Evolutionary conservation across 2,113 vertebrate genomes (phyloP).

Genomic region (Hippocampus mohnikei): DNA sequence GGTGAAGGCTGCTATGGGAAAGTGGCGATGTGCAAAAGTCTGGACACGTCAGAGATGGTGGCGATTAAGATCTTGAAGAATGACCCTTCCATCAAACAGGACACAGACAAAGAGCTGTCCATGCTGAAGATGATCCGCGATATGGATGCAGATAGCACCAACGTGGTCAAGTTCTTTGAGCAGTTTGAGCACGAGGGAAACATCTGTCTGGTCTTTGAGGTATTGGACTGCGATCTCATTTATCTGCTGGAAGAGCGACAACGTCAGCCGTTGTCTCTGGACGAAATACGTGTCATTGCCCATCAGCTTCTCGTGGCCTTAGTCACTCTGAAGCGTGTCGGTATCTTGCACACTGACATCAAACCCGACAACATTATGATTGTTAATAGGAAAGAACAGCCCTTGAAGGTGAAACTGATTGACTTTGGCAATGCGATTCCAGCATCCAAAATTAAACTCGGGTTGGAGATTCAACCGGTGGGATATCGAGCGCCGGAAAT

Average conservation of each 20-base stretch:
- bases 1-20: slow-evolving; percentile 8
- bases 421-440: slow-evolving; percentile 5
- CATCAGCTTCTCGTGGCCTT: slow-evolving; percentile 9
- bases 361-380: slow-evolving; percentile 15
- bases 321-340: slow-evolving; percentile 1
- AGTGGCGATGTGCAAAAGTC: slow-evolving; percentile 6
- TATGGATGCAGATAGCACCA: neutral
- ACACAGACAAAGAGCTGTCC: slow-evolving; percentile 1
- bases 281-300: slow-evolving; percentile 6
- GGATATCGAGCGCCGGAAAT: slow-evolving; percentile 9
- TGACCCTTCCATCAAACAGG: neutral
- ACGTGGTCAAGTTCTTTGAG: slow-evolving; percentile 7
- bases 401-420: slow-evolving; percentile 5
- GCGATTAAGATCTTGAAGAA: slow-evolving; percentile 13
- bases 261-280: neutral
- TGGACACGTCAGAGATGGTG: neutral
- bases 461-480: slow-evolving; percentile 4
- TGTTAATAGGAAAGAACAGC: slow-evolving; percentile 10
- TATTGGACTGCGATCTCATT: slow-evolving; percentile 7
- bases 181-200: slow-evolving; percentile 7
- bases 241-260: slow-evolving; percentile 4
- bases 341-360: slow-evolving; percentile 10
- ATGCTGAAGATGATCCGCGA: neutral
- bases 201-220: slow-evolving; percentile 12
- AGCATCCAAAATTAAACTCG: slow-evolving; percentile 1